Conservation (phyloP, 2,797 vertebrate genomes). For the Hemitrygon akajei region DNA sequence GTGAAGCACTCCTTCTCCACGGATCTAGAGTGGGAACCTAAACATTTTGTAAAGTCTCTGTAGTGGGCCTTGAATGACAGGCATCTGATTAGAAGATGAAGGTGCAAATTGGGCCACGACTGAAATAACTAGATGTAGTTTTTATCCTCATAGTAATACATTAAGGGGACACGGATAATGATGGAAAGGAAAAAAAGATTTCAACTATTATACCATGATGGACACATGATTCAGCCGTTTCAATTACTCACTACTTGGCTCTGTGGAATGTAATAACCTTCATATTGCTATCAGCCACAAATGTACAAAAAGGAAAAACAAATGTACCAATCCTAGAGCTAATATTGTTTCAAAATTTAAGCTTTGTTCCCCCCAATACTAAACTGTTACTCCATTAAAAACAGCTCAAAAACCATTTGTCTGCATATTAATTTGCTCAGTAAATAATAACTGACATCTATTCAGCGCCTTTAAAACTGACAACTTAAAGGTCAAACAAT, state of each 20-base stretch:
- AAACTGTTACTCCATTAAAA: background rate
- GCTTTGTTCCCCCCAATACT: background rate
- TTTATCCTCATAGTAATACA: background rate
- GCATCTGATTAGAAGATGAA: no score
- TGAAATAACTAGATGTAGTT: no score
- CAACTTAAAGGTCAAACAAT: no score
- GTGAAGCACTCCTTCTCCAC: no score
- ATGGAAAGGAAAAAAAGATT: background rate
- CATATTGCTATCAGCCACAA: background rate
- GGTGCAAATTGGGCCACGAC: no score
- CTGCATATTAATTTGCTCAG: background rate
- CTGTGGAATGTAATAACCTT: background rate
- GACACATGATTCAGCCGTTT: background rate
- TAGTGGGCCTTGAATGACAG: no score
- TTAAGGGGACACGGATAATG: background rate
- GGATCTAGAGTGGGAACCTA: no score
- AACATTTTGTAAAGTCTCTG: no score
- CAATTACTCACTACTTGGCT: background rate
- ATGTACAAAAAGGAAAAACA: background rate
- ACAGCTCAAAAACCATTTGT: background rate
- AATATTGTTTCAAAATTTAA: background rate
- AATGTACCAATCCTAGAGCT: background rate
- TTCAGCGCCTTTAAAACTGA: background rate
- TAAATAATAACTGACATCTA: background rate
- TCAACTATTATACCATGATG: background rate